phyloP scores from a whole-genome alignment of 2,113 vertebrate genomes.

The Sylvietta virens region DNA sequence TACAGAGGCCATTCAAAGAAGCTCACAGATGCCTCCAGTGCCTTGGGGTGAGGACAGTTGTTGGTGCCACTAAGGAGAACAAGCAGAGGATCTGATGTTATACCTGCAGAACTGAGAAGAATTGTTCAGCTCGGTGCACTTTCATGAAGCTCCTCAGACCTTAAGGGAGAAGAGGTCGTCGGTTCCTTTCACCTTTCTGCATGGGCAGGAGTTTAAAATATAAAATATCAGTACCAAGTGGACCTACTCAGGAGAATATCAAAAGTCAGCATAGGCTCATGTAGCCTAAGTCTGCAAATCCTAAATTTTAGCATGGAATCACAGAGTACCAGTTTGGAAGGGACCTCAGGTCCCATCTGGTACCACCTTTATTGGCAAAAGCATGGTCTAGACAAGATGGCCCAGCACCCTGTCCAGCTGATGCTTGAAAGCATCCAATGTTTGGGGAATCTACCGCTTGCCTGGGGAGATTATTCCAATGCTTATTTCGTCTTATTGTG shows the following conservation, averaged over 20 bases:
- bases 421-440: rapidly evolving
- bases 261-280: neutral
- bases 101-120: neutral
- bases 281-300: neutral
- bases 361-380: neutral
- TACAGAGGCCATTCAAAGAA: neutral
- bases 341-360: neutral
- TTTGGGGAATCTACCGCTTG: neutral
- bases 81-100: neutral
- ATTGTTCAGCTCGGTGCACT: neutral
- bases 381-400: neutral
- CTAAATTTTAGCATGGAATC: neutral
- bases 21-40: neutral
- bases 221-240: neutral
- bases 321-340: neutral
- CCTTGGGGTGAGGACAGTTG: neutral
- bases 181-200: neutral
- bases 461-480: neutral
- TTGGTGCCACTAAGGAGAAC: neutral
- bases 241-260: neutral
- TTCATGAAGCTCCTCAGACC: neutral
- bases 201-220: neutral
- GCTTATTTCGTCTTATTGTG: neutral
- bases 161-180: neutral
- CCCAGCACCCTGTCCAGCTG: neutral